Percentiles rank a stretch among this genome's conserved stretches.
Conservation (phyloP, 2,113 vertebrate genomes). For the Rhabdornis inornatus region DNA sequence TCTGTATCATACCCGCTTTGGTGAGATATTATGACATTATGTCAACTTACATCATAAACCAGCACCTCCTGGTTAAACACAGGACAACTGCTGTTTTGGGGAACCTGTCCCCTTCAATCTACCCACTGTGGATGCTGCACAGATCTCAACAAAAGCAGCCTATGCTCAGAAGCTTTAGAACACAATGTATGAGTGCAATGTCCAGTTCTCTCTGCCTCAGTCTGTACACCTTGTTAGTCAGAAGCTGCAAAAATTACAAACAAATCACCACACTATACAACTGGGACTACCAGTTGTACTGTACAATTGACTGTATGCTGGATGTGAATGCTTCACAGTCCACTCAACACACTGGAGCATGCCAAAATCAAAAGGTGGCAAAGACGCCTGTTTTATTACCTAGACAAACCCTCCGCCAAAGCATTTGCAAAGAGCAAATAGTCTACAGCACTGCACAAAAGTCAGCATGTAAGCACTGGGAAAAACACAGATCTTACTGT, state of each 20-base stretch:
- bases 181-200: rapidly evolving
- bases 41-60: not conserved
- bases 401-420: not conserved
- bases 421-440: not conserved
- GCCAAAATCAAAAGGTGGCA: not conserved
- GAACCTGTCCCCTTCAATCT: not conserved
- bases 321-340: not conserved
- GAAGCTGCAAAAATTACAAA: not conserved
- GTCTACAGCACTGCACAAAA: not conserved
- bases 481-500: not conserved
- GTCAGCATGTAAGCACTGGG: not conserved
- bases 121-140: not conserved
- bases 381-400: not conserved
- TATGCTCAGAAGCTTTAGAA: not conserved
- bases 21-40: not conserved
- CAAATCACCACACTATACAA: not conserved
- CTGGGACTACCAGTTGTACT: not conserved
- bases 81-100: not conserved
- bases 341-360: not conserved
- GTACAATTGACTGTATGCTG: rapidly evolving
- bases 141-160: not conserved
- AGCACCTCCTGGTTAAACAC: not conserved
- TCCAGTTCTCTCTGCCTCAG: not conserved
- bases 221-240: not conserved
- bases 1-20: not conserved